These are phyloP conservation scores for Silurus aristotelis DNA, from an alignment of 2,797 vertebrate species.

Conservation along the genomic window DNA sequence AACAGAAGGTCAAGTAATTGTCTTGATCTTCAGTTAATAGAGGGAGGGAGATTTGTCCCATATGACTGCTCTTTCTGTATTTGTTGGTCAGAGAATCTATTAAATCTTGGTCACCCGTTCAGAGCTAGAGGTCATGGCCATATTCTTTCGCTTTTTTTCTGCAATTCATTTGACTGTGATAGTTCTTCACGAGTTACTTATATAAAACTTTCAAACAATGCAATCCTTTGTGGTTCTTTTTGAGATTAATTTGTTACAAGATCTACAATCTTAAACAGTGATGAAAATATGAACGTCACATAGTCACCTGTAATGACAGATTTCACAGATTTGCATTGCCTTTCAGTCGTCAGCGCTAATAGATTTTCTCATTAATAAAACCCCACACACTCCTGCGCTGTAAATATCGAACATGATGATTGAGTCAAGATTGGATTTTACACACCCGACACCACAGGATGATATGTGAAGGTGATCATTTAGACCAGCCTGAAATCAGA, in stretches of 20 bases:
- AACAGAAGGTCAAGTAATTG: neutral
- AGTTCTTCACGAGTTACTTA: neutral
- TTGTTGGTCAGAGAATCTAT: conserved; percentile 7
- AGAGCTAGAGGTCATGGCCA: neutral
- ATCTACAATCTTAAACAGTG: neutral
- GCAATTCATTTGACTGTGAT: neutral
- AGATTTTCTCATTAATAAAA: neutral
- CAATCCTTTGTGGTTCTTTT: neutral
- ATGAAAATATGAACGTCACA: neutral
- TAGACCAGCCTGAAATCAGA: conserved; percentile 8
- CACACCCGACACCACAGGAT: neutral
- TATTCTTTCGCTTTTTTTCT: neutral
- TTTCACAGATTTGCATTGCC: neutral
- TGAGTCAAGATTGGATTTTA: neutral
- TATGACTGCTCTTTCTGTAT: conserved; percentile 15
- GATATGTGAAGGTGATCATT: neutral
- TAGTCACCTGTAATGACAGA: neutral
- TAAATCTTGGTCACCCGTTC: conserved; percentile 1
- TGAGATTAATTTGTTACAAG: neutral
- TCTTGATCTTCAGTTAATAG: conserved; percentile 16
- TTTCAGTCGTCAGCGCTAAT: neutral
- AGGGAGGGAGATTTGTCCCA: conserved; percentile 1
- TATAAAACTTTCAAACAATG: neutral
- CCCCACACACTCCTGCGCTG: neutral
- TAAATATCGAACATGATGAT: conserved; percentile 6